Conservation (phyloP, 2,888 invertebrate species). For the Hybos culiciformis region DNA sequence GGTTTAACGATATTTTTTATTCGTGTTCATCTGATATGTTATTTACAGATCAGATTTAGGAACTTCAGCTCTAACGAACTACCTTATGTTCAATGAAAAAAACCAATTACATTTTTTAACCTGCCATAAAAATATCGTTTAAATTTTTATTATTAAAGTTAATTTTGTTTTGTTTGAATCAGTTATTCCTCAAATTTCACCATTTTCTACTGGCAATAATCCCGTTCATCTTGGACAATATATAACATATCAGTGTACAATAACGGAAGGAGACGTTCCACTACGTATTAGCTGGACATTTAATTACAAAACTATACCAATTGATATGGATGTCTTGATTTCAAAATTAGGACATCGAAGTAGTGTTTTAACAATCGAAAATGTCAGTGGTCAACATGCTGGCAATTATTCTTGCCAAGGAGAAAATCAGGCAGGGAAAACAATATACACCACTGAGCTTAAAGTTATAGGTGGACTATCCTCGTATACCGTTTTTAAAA, state of each 20-base stretch:
- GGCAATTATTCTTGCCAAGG: constrained; percentile 66
- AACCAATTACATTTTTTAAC: not conserved
- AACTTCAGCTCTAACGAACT: not conserved
- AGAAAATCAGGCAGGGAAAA: constrained; percentile 55
- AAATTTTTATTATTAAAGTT: not conserved
- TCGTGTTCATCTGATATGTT: not conserved
- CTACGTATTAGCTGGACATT: constrained; percentile 49
- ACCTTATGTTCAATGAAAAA: no score
- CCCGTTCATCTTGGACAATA: constrained; percentile 46
- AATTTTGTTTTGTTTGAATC: constrained; percentile 9
- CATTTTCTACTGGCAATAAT: constrained; percentile 45
- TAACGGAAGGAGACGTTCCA: constrained; percentile 51
- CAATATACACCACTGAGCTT: constrained; percentile 52
- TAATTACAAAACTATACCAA: constrained; percentile 33
- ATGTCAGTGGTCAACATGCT: constrained; percentile 50
- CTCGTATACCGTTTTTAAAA: no score
- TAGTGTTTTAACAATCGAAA: constrained; percentile 55
- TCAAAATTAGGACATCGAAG: constrained; percentile 50
- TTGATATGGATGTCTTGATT: constrained; percentile 37
- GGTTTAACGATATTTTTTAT: not conserved
- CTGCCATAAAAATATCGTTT: not conserved
- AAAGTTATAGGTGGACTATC: constrained; percentile 55
- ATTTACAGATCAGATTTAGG: not conserved
- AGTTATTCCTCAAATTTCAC: constrained; percentile 37
- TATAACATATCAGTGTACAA: constrained; percentile 45